These are phyloP conservation scores for Caenorhabditis sinica DNA, from an alignment of 2,888 invertebrate genomes.

Conservation along the genomic window DNA sequence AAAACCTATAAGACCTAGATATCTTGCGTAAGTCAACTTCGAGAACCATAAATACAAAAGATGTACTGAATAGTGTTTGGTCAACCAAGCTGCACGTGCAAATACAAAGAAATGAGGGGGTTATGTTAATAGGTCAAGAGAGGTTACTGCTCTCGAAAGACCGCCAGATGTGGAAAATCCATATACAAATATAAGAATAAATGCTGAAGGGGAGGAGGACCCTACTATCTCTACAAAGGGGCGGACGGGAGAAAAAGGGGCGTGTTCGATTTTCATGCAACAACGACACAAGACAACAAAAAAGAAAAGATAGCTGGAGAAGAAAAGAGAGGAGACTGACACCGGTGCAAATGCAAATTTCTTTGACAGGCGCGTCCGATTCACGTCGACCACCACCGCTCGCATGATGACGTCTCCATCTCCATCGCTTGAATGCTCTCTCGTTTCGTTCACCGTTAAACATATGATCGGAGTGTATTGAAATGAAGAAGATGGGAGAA, in stretches of 20 bases:
- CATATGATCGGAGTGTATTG: conserved; percentile 45
- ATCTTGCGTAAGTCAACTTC: no score
- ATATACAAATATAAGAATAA: conserved; percentile 2
- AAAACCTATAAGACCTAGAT: no score
- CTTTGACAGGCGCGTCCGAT: conserved; percentile 64
- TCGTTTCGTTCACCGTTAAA: conserved; percentile 24
- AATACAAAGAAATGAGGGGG: background rate
- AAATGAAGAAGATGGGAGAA: conserved; percentile 10
- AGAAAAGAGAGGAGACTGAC: conserved; percentile 21
- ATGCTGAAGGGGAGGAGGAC: background rate
- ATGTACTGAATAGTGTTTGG: background rate
- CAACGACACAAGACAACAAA: conserved; percentile 42
- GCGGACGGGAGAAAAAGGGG: conserved; percentile 8
- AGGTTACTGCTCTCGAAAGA: background rate
- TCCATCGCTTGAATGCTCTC: conserved; percentile 21
- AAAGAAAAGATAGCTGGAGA: conserved; percentile 43
- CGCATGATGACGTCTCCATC: conserved; percentile 27
- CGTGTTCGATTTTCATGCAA: conserved; percentile 6
- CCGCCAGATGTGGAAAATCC: background rate
- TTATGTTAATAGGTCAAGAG: conserved; percentile 29
- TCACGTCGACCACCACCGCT: conserved; percentile 38
- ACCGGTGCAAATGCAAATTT: conserved; percentile 59
- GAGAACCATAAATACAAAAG: no score
- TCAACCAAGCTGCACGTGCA: background rate
- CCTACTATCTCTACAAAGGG: conserved; percentile 4